A percentile compares a stretch with the other conserved stretches of the same genome.
Evolutionary conservation across 2,888 invertebrate species (phyloP).

Genomic region (Temnothorax ravouxi): DNA sequence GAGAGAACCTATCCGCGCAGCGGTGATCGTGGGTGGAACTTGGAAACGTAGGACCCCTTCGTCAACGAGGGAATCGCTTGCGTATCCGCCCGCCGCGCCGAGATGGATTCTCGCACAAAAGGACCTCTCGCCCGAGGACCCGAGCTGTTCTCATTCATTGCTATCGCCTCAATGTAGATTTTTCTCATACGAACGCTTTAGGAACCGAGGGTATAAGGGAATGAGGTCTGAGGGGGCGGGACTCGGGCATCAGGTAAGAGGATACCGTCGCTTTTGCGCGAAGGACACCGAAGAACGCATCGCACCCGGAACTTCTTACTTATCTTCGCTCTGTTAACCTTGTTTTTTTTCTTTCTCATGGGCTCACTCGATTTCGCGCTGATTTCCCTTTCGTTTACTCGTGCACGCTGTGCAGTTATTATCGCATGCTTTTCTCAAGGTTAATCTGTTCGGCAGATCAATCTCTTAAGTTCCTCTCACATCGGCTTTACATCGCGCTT

Average conservation of each 20-base stretch:
- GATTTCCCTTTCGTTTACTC: conserved; percentile 46
- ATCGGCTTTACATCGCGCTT: background rate
- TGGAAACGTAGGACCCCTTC: conserved; percentile 43
- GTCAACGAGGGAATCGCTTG: conserved; percentile 59
- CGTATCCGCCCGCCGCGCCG: conserved; percentile 56
- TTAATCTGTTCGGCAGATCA: conserved; percentile 82
- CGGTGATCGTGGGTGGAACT: conserved; percentile 56
- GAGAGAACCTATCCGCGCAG: background rate
- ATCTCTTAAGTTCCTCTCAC: conserved; percentile 46
- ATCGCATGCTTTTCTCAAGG: conserved; percentile 67
- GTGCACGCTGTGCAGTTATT: conserved; percentile 71
- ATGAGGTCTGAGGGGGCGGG: conserved; percentile 57
- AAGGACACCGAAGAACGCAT: conserved; percentile 6
- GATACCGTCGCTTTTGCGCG: conserved; percentile 81
- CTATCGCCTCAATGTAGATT: conserved; percentile 81
- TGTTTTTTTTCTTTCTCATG: background rate
- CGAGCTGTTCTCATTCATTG: conserved; percentile 79
- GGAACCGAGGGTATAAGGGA: conserved; percentile 50
- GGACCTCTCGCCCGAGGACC: conserved; percentile 77
- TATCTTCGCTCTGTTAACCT: conserved; percentile 70
- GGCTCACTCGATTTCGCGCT: background rate
- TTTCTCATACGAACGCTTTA: conserved; percentile 80
- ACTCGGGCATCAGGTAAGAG: conserved; percentile 79
- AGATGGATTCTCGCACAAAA: conserved; percentile 84
- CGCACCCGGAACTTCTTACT: conserved; percentile 85